A percentile compares a stretch with the other conserved stretches of the same genome.
Conservation (phyloP, 2,797 vertebrate species). For the Cacajao melanocephalus region DNA sequence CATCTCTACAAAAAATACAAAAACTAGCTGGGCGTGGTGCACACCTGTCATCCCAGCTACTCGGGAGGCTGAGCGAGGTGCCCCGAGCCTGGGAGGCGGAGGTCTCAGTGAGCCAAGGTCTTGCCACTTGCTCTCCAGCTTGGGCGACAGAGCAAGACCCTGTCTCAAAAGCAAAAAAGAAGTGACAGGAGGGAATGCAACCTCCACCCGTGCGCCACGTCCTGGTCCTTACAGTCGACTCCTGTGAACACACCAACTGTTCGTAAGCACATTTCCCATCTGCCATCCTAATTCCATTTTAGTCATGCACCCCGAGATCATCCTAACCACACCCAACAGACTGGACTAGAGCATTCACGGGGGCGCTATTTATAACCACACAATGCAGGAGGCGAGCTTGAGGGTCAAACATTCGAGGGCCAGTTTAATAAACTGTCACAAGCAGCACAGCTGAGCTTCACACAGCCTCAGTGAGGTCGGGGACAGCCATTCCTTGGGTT, state of each 20-base stretch:
- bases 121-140: no score
- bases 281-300: fast-evolving
- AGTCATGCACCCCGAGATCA: fast-evolving
- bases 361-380: neutral
- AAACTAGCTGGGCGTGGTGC: neutral
- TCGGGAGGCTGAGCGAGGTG: no score
- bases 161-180: no score
- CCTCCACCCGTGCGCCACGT: fast-evolving
- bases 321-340: neutral
- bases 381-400: neutral
- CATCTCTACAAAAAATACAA: neutral
- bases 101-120: no score
- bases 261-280: fast-evolving
- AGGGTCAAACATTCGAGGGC: fast-evolving
- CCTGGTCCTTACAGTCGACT: fast-evolving
- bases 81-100: no score
- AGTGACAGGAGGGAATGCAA: fast-evolving
- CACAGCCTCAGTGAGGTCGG: fast-evolving
- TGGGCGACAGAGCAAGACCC: no score
- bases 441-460: fast-evolving
- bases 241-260: fast-evolving
- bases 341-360: fast-evolving
- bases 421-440: neutral
- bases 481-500: fast-evolving
- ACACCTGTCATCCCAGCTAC: no score